Evolutionary conservation across 2,888 invertebrate species (phyloP), one percentile per base, ranked within the genome.

Genomic region (Trachelus iudaicus): DNA sequence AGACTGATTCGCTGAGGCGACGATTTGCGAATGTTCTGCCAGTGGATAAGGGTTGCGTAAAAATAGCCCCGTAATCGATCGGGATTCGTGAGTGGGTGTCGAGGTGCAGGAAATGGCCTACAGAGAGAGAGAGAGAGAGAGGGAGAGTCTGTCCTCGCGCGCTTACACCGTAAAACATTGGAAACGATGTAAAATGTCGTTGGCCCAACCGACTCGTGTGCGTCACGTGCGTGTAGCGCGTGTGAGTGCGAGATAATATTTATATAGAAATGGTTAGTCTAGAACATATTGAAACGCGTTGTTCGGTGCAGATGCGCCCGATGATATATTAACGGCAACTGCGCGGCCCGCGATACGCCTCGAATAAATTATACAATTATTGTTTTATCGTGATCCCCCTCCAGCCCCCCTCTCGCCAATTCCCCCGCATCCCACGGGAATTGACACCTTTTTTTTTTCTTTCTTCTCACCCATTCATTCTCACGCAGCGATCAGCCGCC

Each of bases 241-340:
- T 69, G 33, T 23, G 69, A 33, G 69, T 69, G 69, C 30, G 30
- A 69, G 12, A 15, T 33, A 83, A 86, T 87, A 88, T 88, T 89
- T 89, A 87, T 89, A 89, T 86, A 88, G 86, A 84, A 87, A 85
- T 87, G 87, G 86, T 87, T 83, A 83, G 79, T 83, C 86, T 86
- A 86, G 86, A 91, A 89, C 91, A 91, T 90, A 90, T 90, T 90
- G 91, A 90, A 90, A 88, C 89, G 88, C 89, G 87, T 88, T 87
- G 89, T 88, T 89, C 77, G 89, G 88, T 90, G 90, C 91, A 91
- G 91, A 91, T 91, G 91, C 90, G 89, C 85, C 88, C 87, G 89
- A 90, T 91, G 91, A 91, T 91, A 91, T 91, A 91, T 91, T 91
- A 91, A 91, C 90, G 90, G 90, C 90, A 90, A 90, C 90, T 90